Evolutionary conservation across 2,113 vertebrate species (phyloP).

Genomic region (Dromaius novaehollandiae): DNA sequence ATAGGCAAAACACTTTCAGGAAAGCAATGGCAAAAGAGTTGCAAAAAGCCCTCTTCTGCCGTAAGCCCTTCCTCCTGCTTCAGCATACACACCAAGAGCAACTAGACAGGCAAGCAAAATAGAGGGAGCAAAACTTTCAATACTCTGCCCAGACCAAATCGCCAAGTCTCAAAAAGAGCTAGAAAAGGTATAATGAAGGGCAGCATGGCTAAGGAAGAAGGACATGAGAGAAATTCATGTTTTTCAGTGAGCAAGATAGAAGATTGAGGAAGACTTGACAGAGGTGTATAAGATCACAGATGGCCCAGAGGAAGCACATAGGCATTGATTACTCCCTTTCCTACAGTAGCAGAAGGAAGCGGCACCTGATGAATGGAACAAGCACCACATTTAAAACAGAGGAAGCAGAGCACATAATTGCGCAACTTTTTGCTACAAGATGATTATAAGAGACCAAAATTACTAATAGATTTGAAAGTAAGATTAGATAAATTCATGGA

Average conservation of each 20-base stretch:
- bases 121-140: not conserved
- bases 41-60: not conserved
- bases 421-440: not conserved
- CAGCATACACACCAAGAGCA: accelerated
- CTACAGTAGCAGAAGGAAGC: not conserved
- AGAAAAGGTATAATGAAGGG: not conserved
- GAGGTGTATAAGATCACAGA: not conserved
- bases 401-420: not conserved
- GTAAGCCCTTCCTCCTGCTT: not conserved
- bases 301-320: accelerated
- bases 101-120: not conserved
- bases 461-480: not conserved
- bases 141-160: not conserved
- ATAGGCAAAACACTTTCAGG: not conserved
- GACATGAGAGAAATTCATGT: not conserved
- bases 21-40: not conserved
- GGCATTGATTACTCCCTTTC: not conserved
- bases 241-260: not conserved
- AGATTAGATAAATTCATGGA: not conserved
- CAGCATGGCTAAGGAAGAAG: not conserved
- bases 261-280: not conserved
- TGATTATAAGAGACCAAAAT: not conserved
- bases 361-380: not conserved
- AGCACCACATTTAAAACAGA: not conserved
- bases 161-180: not conserved